Base-by-base conservation (phyloP, 2,113 vertebrate species). In the Chascanopsetta lugubris region DNA sequence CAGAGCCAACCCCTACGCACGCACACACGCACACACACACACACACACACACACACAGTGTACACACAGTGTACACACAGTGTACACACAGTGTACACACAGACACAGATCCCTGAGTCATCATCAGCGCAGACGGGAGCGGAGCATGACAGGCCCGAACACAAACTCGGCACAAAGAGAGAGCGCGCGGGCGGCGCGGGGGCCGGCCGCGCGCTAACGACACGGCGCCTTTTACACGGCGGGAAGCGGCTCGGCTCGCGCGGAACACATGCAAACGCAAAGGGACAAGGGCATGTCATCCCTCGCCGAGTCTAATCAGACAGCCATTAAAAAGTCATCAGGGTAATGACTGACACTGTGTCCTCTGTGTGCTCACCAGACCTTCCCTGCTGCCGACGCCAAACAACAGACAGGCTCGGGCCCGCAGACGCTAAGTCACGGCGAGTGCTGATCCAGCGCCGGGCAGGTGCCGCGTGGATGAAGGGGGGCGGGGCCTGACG, bases 321-420 rank as follows among this genome's bases (percentile, higher is more conserved):
- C 73, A 17, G 73, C 82, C 75, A 87, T 88, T 88, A 87, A 86
- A 88, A 86, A 79, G 80, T 76, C 82, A 88, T 86, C 86, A 87
- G 77, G 80, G 74, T 88, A 85, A 89, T 79, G 84, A 81, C 47
- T 69, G 85, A 80, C 69, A 57, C 53, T n/a, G 69, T 67, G 86
- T 84, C 82, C 86, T 81, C 80, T 81, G 80, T 63, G 79, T 55
- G 73, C 62, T 77, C 73, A 63, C 36, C 69, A 69, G 65, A 78
- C 57, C 55, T 62, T 38, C 51, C 30, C 51, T 17, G 58, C 77
- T 61, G 77, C 63, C 45, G 77, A 69, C 11, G 56, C 68, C 60
- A 64, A 51, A 72, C 36, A 34, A 59, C 53, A 57, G 48, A 32
- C 30, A 61, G 74, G 74, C 69, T 58, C 5, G 53, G 68, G 62